Percentiles rank a stretch among this genome's conserved stretches.
Evolutionary conservation across 2,888 invertebrate genomes (phyloP).

Genomic region (Sceliomorpha sp.): DNA sequence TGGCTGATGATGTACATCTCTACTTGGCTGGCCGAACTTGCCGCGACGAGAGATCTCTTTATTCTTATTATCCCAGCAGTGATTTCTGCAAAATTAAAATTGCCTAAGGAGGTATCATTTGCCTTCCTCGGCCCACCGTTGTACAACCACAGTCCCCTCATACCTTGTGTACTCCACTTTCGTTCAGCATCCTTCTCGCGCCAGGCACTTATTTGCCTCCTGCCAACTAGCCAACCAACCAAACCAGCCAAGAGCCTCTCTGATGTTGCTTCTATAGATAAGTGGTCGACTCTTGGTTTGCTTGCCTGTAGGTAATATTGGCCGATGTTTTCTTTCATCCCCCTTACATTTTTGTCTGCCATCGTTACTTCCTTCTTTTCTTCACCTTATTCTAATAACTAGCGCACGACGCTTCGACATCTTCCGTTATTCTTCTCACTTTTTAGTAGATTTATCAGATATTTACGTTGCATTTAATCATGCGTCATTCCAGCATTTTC

Average conservation of each 20-base stretch:
- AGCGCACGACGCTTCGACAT: conserved; percentile 54
- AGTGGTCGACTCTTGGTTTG: conserved; percentile 77
- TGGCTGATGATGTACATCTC: conserved; percentile 70
- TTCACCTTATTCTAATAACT: conserved; percentile 44
- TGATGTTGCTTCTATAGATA: conserved; percentile 78
- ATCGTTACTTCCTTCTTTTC: conserved; percentile 17
- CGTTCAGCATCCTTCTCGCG: conserved; percentile 74
- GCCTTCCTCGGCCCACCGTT: conserved; percentile 66
- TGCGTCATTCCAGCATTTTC: no score
- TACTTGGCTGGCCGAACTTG: conserved; percentile 60
- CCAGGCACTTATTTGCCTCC: conserved; percentile 73
- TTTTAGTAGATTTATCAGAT: no score
- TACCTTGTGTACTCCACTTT: conserved; percentile 70
- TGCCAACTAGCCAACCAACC: conserved; percentile 71
- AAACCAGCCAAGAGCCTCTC: conserved; percentile 68
- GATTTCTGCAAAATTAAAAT: conserved; percentile 80
- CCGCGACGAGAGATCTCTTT: conserved; percentile 71
- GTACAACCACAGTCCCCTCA: conserved; percentile 59
- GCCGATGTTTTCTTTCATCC: conserved; percentile 72
- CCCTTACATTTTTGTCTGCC: conserved; percentile 55
- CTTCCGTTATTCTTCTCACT: no score
- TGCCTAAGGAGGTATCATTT: conserved; percentile 79
- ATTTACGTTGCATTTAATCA: no score
- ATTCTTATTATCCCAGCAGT: conserved; percentile 79
- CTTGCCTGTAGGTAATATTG: conserved; percentile 74